Conservation (phyloP, 1,140 invertebrate species). For the Ericerus pela region DNA sequence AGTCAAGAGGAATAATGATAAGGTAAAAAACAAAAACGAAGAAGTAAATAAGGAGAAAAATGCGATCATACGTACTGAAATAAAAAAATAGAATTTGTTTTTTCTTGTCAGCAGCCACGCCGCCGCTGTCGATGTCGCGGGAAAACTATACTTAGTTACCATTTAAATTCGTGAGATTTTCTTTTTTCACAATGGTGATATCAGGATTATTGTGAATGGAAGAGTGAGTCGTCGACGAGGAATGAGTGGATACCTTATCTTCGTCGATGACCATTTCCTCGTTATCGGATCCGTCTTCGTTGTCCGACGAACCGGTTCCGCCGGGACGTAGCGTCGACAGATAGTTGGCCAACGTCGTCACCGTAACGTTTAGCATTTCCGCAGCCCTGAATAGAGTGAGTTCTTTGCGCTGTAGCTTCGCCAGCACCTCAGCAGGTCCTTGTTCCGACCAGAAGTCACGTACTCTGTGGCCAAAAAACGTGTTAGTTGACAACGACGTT, state of each 20-base stretch:
- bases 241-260: constrained; percentile 9
- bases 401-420: constrained; percentile 52
- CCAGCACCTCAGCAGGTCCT: constrained; percentile 50
- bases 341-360: constrained; percentile 52
- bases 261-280: constrained; percentile 31
- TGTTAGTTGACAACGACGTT: constrained; percentile 5
- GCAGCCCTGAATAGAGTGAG: constrained; percentile 52
- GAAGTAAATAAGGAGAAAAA: background rate
- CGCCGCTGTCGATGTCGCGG: no score
- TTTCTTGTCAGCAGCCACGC: no score
- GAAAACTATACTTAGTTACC: no score
- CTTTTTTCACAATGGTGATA: constrained; percentile 45
- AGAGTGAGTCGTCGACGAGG: constrained; percentile 2
- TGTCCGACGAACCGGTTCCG: background rate
- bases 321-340: constrained; percentile 39
- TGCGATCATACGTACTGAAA: background rate
- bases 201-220: constrained; percentile 41
- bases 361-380: constrained; percentile 53
- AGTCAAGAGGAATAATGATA: background rate
- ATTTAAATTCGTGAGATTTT: constrained; percentile 24
- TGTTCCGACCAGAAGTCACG: constrained; percentile 60
- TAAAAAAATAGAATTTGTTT: background rate
- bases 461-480: constrained; percentile 37
- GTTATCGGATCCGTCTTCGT: constrained; percentile 33
- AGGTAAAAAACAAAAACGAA: background rate